Evolutionary conservation across 2,888 invertebrate genomes (phyloP), one percentile per base, ranked within the genome.

Genomic region (Prosapia bicincta): DNA sequence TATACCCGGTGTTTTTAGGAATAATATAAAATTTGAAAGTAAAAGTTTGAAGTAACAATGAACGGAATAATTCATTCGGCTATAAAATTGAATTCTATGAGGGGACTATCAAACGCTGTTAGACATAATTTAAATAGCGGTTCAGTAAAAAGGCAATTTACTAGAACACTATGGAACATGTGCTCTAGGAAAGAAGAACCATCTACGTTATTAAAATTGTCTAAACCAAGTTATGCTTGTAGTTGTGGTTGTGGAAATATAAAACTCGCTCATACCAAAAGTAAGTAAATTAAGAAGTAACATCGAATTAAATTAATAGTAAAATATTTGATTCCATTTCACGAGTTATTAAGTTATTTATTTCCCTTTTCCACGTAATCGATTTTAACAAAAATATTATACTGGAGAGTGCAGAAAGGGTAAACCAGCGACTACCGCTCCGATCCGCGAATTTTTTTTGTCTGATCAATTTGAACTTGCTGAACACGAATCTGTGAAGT

Each of bases 131-230:
- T 72, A 28, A 66, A 28, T 43, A 65, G 38, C 26, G 85, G 84
- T 67, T 86, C 87, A 23, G 85, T 86, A 70, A 90, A 91, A 84
- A 88, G 89, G 81, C 91, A 92, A 84, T 88, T 91, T 79, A 88
- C 90, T 0, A 87, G 93, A 80, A 90, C 90, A 80, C 86, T 93
- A 82, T 93, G 92, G 92, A 90, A 91, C 88, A 90, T 92, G 90
- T 91, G 87, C 80, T 87, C 86, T 79, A 84, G 82, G 76, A 84
- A 83, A 73, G 83, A 82, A 76, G 83, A 84, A 43, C 68, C 72
- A 80, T 81, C 65, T 77, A 82, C 26, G 78, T 82, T 65, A 67
- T 77, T 80, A 68, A 83, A 83, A 79, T 85, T 89, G 23, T 86
- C 88, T 78, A 88, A 88, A 77, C 89, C 90, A 80, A 89, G 88